Conservation (phyloP, 2,797 vertebrate genomes). For the Dermochelys coriacea region DNA sequence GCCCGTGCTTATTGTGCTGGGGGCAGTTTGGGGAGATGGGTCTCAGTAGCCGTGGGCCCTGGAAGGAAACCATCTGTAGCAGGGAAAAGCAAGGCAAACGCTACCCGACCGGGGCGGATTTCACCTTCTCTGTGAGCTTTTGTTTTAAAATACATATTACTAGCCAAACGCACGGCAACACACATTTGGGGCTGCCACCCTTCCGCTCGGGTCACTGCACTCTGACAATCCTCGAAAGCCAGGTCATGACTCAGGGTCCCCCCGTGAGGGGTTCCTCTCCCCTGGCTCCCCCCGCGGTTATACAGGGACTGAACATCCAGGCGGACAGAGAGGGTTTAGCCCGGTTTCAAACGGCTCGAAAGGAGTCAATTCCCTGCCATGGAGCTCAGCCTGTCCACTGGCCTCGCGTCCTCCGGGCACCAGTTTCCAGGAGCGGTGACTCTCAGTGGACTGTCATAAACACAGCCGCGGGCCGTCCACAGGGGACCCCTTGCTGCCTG, state of each 20-base stretch:
- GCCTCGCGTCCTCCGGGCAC: background rate
- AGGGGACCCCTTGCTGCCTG: background rate
- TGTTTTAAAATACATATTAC: background rate
- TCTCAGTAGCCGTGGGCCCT: too few species aligned
- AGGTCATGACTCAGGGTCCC: background rate
- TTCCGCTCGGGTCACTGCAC: background rate
- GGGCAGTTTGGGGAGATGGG: background rate
- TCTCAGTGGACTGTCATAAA: background rate
- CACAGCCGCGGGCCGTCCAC: too few species aligned
- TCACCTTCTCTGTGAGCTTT: background rate
- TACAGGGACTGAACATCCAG: background rate
- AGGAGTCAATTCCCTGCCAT: background rate
- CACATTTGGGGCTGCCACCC: too few species aligned
- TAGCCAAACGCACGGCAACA: background rate
- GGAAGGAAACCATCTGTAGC: background rate
- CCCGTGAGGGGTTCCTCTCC: background rate
- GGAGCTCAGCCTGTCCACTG: too few species aligned
- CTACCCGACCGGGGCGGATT: background rate
- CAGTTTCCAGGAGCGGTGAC: background rate
- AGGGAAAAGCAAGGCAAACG: background rate
- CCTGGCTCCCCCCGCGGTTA: background rate
- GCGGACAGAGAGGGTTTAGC: too few species aligned
- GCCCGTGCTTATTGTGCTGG: background rate
- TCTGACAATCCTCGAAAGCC: background rate
- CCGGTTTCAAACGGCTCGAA: background rate